A percentile compares a stretch with the other conserved stretches of the same genome.
Conservation (phyloP, 2,113 vertebrate genomes). For the Sus scrofa region DNA sequence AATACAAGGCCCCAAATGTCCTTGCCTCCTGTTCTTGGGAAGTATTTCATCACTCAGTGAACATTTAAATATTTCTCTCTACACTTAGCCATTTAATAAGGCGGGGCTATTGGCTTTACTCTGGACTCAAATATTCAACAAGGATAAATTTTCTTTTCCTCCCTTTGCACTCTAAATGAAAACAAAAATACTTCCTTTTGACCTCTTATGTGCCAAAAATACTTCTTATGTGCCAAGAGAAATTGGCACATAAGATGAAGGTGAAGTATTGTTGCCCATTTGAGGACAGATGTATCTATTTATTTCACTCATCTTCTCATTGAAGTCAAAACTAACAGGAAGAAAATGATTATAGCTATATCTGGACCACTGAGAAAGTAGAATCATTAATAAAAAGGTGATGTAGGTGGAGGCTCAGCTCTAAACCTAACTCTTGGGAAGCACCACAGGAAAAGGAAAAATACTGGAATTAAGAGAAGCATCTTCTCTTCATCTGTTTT, state of each 20-base stretch:
- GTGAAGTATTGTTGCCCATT: background rate
- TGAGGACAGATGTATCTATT: background rate
- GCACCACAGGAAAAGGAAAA: conserved; percentile 3
- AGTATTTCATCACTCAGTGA: background rate
- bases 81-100: background rate
- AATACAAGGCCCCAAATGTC: background rate
- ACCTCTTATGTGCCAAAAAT: background rate
- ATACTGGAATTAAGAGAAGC: conserved; percentile 42
- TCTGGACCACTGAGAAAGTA: conserved; percentile 12
- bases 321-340: conserved; percentile 15
- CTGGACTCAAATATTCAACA: background rate
- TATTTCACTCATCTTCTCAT: conserved; percentile 31
- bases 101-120: background rate
- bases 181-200: conserved; percentile 36
- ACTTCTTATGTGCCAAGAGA: background rate
- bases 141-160: background rate
- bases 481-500: conserved; percentile 28
- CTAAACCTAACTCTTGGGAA: conserved; percentile 4
- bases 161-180: background rate
- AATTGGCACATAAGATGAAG: background rate
- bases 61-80: background rate
- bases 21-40: background rate
- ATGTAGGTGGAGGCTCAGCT: background rate
- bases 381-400: conserved; percentile 54
- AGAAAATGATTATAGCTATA: conserved; percentile 30